Evolutionary conservation across 2,797 vertebrate genomes (phyloP).

Genomic region (Antennarius maculatus): DNA sequence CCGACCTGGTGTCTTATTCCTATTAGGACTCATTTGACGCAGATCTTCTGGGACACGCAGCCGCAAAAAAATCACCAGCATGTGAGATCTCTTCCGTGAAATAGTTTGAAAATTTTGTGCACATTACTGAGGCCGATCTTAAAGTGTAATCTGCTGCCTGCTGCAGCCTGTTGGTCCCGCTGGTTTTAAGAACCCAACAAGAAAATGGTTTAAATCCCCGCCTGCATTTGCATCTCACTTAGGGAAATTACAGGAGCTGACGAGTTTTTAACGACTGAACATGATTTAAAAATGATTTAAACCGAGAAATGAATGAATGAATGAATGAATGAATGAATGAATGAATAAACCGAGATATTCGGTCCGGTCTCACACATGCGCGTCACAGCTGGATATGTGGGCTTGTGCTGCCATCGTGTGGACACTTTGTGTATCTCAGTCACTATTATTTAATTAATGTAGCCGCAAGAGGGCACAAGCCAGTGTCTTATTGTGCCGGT

Average conservation of each 20-base stretch:
- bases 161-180: too few relatives aligned
- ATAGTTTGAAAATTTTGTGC: background rate
- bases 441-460: background rate
- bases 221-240: too few relatives aligned
- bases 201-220: too few relatives aligned
- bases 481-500: too few relatives aligned
- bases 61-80: background rate
- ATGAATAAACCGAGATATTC: background rate
- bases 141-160: background rate
- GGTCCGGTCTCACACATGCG: background rate
- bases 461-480: too few relatives aligned
- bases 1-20: too few relatives aligned
- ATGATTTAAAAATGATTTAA: background rate
- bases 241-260: too few relatives aligned
- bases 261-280: too few relatives aligned
- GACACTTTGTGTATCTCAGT: slow-evolving; percentile 32
- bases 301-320: too few relatives aligned
- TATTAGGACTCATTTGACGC: background rate
- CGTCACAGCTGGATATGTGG: background rate
- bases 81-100: background rate
- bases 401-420: slow-evolving; percentile 66
- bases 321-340: too few relatives aligned
- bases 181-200: too few relatives aligned
- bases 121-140: background rate
- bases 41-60: background rate